Conservation (phyloP, 1,140 invertebrate genomes). For the Sipha flava region DNA sequence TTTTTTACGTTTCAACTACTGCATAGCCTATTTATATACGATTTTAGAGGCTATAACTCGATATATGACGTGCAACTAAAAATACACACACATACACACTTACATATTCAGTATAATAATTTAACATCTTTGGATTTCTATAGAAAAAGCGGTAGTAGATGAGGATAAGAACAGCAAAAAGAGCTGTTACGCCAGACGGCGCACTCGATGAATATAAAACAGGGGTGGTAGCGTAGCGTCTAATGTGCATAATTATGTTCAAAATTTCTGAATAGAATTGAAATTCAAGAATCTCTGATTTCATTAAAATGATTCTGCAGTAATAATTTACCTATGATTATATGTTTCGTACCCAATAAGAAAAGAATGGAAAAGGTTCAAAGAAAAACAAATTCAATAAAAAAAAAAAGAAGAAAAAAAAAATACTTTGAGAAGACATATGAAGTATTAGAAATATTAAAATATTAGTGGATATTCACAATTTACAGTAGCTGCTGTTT, state of each 20-base stretch:
- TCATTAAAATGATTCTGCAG: neutral
- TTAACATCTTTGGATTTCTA: neutral
- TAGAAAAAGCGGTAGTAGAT: neutral
- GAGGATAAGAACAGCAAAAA: neutral
- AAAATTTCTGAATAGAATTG: slow-evolving; percentile 24
- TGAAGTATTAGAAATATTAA: too few species aligned
- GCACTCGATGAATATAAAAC: slow-evolving; percentile 29
- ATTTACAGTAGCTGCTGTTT: neutral
- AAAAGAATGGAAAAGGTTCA: too few species aligned
- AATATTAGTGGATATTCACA: too few species aligned
- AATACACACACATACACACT: neutral
- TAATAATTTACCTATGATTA: neutral
- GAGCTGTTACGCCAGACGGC: slow-evolving; percentile 3
- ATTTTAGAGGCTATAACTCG: too few species aligned
- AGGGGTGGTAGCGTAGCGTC: neutral
- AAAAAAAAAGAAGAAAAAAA: too few species aligned
- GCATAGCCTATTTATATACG: too few species aligned
- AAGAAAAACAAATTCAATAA: too few species aligned
- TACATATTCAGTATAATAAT: slow-evolving; percentile 3
- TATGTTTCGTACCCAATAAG: too few species aligned
- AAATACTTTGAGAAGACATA: too few species aligned
- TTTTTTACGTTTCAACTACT: neutral
- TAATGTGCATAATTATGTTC: slow-evolving; percentile 29
- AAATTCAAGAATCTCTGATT: neutral
- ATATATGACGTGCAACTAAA: too few species aligned